Evolutionary conservation across 2,888 invertebrate species (phyloP), one percentile per base, ranked within the genome.

Genomic region (Neelides folsomi): DNA sequence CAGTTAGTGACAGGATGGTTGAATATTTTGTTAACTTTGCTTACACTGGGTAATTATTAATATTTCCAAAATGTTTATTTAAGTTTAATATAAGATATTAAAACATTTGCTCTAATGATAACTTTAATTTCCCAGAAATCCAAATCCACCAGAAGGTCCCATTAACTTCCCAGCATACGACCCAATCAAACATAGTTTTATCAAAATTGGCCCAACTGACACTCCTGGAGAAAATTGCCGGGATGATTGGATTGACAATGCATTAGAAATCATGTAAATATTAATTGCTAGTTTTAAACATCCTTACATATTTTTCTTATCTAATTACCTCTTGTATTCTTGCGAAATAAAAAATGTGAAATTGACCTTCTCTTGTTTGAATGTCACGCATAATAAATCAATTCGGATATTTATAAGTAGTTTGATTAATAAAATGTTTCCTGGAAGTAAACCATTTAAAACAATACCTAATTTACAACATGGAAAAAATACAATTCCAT

Each of bases 241-340:
- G 16, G 54, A 57, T 40, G 40, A 49, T 1, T 59, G 59, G 59
- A 40, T 50, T 34, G 52, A 51, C 15, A 57, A 51, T 46, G 52
- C 55, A 2, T 10, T 48, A 13, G 59, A 59, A 45, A 50, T 59
- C n/a, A 27, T 46, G 35, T 41, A 42, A 42, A 38, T 39, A 5
- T 39, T 5, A 3, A 13, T 27, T 7, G 19, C 6, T 20, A 15
- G 15, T 6, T 10, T 43, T 13, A n/a, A 43, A 43, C 18, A 5
- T 27, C 27, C 3, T 7, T 27, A 27, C 27, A 27, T 27, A 27
- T 27, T 27, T 27, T 27, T 27, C 27, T 27, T 27, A 27, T 27
- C 27, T 5, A n/a, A n/a, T n/a, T n/a, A n/a, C n/a, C n/a, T n/a
- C n/a, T n/a, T n/a, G n/a, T n/a, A 27, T 27, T 27, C 27, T 27